These are phyloP conservation scores for Cinclus cinclus DNA, from an alignment of 2,113 vertebrate species.

Conservation along the genomic window DNA sequence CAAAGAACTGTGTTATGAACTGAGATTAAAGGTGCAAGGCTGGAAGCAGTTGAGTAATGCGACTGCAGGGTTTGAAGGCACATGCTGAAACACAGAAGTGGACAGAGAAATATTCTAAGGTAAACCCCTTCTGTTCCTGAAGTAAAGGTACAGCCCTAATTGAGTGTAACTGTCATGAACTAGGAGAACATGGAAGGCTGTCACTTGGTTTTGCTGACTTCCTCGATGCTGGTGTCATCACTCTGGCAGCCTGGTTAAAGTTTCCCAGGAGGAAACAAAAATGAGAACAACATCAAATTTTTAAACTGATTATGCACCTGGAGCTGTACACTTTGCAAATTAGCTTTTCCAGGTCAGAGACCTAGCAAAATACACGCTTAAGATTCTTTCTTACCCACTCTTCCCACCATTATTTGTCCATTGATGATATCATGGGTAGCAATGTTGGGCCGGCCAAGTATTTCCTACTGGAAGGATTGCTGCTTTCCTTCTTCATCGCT, in stretches of 20 bases:
- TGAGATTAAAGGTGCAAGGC: background rate
- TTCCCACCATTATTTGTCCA: background rate
- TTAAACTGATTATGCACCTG: background rate
- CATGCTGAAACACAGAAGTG: background rate
- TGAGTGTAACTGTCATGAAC: background rate
- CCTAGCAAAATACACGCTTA: background rate
- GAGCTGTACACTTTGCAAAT: background rate
- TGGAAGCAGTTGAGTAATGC: background rate
- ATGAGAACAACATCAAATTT: background rate
- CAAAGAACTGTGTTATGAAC: background rate
- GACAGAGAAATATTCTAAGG: background rate
- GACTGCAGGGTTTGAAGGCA: background rate
- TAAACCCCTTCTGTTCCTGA: background rate
- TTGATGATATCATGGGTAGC: background rate
- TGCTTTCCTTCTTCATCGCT: background rate
- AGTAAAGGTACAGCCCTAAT: background rate
- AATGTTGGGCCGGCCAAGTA: background rate
- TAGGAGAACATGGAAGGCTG: background rate
- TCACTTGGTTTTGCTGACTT: background rate
- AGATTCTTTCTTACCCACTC: background rate
- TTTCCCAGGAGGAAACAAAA: background rate
- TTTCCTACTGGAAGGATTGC: background rate
- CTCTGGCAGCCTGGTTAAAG: background rate
- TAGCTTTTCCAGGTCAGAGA: background rate
- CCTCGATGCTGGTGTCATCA: background rate